Conservation (phyloP, 1,140 invertebrate genomes). For the Ganaspis sp. region DNA sequence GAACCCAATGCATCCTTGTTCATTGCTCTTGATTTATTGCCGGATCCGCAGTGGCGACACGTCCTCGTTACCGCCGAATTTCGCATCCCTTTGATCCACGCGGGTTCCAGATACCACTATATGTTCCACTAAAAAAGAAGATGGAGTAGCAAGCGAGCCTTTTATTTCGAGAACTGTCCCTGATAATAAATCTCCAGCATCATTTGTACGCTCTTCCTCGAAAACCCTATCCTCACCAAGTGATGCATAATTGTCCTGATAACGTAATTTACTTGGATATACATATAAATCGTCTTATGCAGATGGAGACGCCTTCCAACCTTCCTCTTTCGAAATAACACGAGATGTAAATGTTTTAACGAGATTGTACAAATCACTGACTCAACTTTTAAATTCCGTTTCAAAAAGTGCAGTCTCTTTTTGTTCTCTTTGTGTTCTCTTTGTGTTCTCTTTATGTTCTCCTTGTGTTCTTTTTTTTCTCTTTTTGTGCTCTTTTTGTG, state of each 20-base stretch:
- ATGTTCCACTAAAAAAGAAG: constrained; percentile 27
- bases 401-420: no score
- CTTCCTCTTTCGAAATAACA: constrained; percentile 2
- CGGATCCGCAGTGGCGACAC: constrained; percentile 25
- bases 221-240: background rate
- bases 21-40: constrained; percentile 30
- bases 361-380: background rate
- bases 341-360: background rate
- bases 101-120: constrained; percentile 1
- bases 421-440: no score
- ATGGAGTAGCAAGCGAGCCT: constrained; percentile 15
- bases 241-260: constrained; percentile 29
- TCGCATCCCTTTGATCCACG: constrained; percentile 26
- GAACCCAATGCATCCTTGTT: constrained; percentile 18
- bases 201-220: constrained; percentile 11
- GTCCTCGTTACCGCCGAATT: constrained; percentile 29
- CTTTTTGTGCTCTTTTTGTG: no score
- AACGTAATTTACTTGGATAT: constrained; percentile 22
- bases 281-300: constrained; percentile 7
- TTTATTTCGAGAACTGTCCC: constrained; percentile 10
- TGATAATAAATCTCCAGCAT: constrained; percentile 26
- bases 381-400: background rate
- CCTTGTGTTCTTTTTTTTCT: no score
- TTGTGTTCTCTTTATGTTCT: no score
- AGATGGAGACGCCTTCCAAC: constrained; percentile 3